phyloP scores from a whole-genome alignment of 2,888 invertebrate genomes.

The Cryptocephalus primarius region DNA sequence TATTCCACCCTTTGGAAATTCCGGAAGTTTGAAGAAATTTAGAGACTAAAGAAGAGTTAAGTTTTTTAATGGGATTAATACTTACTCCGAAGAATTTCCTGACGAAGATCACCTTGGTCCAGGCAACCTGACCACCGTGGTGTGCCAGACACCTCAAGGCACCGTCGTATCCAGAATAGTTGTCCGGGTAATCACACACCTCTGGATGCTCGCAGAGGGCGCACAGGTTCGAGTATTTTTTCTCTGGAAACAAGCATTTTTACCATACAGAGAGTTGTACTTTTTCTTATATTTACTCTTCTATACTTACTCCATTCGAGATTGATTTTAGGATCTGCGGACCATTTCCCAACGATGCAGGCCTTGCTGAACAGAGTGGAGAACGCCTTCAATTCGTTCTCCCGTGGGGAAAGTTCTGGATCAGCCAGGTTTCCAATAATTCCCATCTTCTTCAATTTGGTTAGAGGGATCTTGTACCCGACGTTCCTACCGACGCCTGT shows the following conservation, averaged over 20 bases:
- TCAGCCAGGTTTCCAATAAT: constrained; percentile 58
- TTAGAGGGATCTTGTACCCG: constrained; percentile 75
- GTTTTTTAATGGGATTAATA: constrained; percentile 1
- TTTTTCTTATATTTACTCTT: too few species aligned
- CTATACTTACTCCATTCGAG: constrained; percentile 54
- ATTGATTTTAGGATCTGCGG: constrained; percentile 61
- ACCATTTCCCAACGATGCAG: constrained; percentile 80
- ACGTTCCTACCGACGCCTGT: constrained; percentile 81
- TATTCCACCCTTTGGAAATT: too few species aligned
- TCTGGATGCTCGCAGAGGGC: constrained; percentile 66
- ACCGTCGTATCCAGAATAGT: constrained; percentile 78
- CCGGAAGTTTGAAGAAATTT: too few species aligned
- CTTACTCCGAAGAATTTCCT: constrained; percentile 67
- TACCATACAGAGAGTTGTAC: not conserved
- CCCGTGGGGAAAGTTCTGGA: constrained; percentile 56
- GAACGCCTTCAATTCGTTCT: constrained; percentile 72
- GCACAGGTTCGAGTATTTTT: constrained; percentile 67
- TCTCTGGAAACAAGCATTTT: constrained; percentile 43
- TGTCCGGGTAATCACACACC: constrained; percentile 71
- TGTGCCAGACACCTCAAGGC: constrained; percentile 71
- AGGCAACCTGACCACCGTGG: constrained; percentile 76
- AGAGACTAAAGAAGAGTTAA: too few species aligned
- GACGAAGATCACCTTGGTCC: constrained; percentile 72
- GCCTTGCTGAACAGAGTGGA: constrained; percentile 71
- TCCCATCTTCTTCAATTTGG: constrained; percentile 62